Base-by-base conservation (phyloP, 2,888 invertebrate species). In the Lutraria lutraria region DNA sequence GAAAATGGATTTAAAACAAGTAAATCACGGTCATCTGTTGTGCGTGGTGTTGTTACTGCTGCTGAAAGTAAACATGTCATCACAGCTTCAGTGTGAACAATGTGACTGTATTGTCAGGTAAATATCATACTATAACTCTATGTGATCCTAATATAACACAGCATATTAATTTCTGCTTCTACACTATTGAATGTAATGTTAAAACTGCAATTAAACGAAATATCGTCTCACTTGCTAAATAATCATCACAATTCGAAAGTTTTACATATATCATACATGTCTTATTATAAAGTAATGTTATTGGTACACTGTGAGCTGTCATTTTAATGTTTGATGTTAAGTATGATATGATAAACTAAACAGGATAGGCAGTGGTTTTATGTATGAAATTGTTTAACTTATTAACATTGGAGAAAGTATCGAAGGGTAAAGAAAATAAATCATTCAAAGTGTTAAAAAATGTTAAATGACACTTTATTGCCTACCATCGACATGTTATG, bases 81-180 rank as follows among this genome's bases (percentile, higher is more conserved):
- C 85, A 19, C 89, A 90, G 6, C 83, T 87, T 29, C 56, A 86
- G 4, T 93, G 93, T 82, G 89, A 91, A 19, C 81, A 88, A 29
- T 94, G 94, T 68, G 94, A 94, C 68, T 94, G 94, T 56, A 90
- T 82, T 63, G 85, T 94, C 29, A 93, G 94, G 94, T 94, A 92
- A 91, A 34, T 76, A 72, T 72, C 12, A 19, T 56, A 8, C 56
- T 56, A 56, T 3, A 31, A 68, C 63, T 6, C 6, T 25, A 68
- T n/a, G 12, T 25, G 63, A 68, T 25, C 25, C 4, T 68, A 68
- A 68, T 13, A 68, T 68, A 25, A 1, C 43, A n/a, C n/a, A n/a
- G n/a, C n/a, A 21, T 25, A 63, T 25, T 8, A 56, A 56, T 6
- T 60, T 68, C 25, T 68, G n/a, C 25, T 68, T 25, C 43, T 43